Evolutionary conservation across 2,797 vertebrate species (phyloP).

Genomic region (Enteromius argenteus): DNA sequence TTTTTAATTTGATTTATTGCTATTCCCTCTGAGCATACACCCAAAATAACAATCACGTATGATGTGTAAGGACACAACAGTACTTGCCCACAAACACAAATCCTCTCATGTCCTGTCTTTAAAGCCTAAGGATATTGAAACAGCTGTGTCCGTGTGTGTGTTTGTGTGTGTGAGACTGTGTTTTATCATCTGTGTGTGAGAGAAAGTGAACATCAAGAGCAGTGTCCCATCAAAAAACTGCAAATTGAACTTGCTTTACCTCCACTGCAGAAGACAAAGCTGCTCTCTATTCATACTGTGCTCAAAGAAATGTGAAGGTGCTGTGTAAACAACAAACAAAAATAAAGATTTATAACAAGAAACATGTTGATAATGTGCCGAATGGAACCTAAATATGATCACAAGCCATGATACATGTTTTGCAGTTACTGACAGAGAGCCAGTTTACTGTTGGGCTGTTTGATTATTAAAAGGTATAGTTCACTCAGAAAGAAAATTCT

Average conservation of each 20-base stretch:
- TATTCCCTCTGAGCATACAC: constrained; percentile 74
- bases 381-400: constrained; percentile 1
- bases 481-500: background rate
- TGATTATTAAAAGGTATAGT: background rate
- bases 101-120: constrained; percentile 46
- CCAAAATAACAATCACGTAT: constrained; percentile 62
- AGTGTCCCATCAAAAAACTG: constrained; percentile 20
- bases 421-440: background rate
- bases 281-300: constrained; percentile 18
- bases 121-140: constrained; percentile 34
- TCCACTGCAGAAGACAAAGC: constrained; percentile 11
- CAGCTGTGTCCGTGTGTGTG: constrained; percentile 26
- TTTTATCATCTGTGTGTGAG: background rate
- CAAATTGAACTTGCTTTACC: constrained; percentile 23
- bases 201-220: constrained; percentile 38
- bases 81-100: constrained; percentile 20
- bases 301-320: constrained; percentile 14
- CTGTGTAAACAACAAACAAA: constrained; percentile 10
- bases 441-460: background rate
- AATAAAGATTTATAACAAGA: constrained; percentile 20
- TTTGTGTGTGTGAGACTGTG: background rate
- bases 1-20: constrained; percentile 81
- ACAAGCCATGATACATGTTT: background rate
- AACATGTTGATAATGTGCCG: constrained; percentile 6
- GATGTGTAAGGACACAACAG: constrained; percentile 58